Evolutionary conservation across 2,113 vertebrate genomes (phyloP), one percentile per base, ranked within the genome.

Genomic region (Thalassarche chlororhynchos): DNA sequence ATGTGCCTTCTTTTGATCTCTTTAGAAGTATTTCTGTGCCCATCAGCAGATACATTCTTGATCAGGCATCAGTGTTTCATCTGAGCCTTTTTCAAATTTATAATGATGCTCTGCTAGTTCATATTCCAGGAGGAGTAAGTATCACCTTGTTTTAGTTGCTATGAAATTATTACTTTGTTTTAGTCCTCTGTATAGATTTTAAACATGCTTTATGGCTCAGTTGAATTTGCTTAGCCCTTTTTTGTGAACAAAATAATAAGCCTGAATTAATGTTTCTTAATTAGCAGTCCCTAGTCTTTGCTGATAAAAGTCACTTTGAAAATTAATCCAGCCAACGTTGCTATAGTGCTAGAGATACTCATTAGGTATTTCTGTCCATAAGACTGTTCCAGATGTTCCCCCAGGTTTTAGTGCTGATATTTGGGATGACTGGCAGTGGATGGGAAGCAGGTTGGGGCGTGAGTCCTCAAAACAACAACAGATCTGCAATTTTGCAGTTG

Each of bases 261-360:
- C 58, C 23, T 83, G 86, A 92, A 83, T 89, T 89, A 87, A 83
- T 84, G 87, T 89, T 92, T 96, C 77, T 91, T 96, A 94, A 95
- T 97, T 97, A 95, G 46, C 46, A 17, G 17, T 87, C 54, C 21
- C 61, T 87, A 77, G 84, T 74, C 46, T 69, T 96, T 83, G 72
- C 86, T 89, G 86, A 84, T 84, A 87, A 84, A 93, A 96, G 87
- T 91, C 60, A 87, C 84, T 93, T 95, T 87, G 95, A 86, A 93
- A 94, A 81, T 84, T 0, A 96, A 84, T 93, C 69, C 70, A 84
- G 20, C 29, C 17, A 64, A 84, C 57, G 47, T 49, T 92, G 46
- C 79, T 90, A 3, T 75, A 77, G 61, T 36, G 47, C 80, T 87
- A 13, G 71, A 78, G 81, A 71, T 52, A 40, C 24, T 95, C 42